These are phyloP conservation scores for Lasioglossum leucozonium DNA, from an alignment of 2,888 invertebrate genomes.

Conservation along the genomic window DNA sequence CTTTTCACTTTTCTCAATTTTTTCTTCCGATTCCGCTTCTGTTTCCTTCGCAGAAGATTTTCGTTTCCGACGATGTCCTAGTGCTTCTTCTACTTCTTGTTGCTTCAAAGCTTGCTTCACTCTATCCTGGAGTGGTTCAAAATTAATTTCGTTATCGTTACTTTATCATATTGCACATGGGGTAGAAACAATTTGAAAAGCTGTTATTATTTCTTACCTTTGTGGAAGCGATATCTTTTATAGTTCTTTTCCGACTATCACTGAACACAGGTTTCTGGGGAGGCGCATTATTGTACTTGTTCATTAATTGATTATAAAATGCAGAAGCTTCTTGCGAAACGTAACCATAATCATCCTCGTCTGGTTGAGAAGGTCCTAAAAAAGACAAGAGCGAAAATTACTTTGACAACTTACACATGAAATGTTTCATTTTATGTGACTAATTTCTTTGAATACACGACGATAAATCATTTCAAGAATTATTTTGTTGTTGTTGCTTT, in stretches of 20 bases:
- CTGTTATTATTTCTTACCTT: conserved; percentile 77
- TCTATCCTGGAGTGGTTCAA: conserved; percentile 85
- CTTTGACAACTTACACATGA: neutral
- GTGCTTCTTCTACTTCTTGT: conserved; percentile 90
- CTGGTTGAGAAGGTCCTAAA: conserved; percentile 90
- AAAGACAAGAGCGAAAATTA: neutral
- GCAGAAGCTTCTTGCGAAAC: conserved; percentile 93
- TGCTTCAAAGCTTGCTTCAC: conserved; percentile 91
- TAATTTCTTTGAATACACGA: neutral
- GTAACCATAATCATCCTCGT: conserved; percentile 96
- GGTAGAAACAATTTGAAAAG: neutral
- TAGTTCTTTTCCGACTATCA: conserved; percentile 85
- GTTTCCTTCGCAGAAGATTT: conserved; percentile 80
- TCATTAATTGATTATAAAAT: conserved; percentile 93
- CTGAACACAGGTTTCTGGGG: conserved; percentile 89
- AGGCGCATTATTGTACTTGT: conserved; percentile 91
- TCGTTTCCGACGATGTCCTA: conserved; percentile 88
- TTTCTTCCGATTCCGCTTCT: conserved; percentile 83
- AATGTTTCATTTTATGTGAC: neutral
- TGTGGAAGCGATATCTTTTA: conserved; percentile 85
- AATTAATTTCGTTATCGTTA: neutral
- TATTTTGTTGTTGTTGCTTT: neutral
- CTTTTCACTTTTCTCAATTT: conserved; percentile 74
- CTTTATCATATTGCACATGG: neutral
- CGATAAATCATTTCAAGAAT: neutral